Conservation (phyloP, 2,888 invertebrate genomes). For the Lumbricus terrestris region DNA sequence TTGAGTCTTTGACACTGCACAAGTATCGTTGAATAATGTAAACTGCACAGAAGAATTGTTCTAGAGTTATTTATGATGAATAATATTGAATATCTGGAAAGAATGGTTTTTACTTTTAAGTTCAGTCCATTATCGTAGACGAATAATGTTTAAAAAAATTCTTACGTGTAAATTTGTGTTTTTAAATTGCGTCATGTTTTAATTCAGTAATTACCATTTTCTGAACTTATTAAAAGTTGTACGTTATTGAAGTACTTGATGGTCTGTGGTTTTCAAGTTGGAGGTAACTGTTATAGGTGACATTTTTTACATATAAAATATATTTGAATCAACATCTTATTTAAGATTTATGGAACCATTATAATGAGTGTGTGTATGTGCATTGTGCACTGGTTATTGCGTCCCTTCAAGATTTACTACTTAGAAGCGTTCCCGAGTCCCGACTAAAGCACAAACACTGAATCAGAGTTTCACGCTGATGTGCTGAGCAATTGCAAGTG, state of each 20-base stretch:
- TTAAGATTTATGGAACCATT: too few relatives aligned
- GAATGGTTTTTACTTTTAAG: not conserved
- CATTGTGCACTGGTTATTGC: too few relatives aligned
- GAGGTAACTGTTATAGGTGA: too few relatives aligned
- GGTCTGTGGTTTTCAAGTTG: not conserved
- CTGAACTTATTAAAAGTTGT: not conserved
- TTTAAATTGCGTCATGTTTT: not conserved
- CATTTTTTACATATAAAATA: too few relatives aligned
- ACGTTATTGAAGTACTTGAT: not conserved
- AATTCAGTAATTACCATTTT: not conserved
- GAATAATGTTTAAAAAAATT: not conserved
- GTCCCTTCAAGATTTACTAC: too few relatives aligned
- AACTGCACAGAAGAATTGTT: not conserved
- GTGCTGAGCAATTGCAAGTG: too few relatives aligned
- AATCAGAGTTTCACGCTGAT: too few relatives aligned
- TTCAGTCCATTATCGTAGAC: not conserved
- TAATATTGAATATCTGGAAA: not conserved
- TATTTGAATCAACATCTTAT: too few relatives aligned
- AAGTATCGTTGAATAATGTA: too few relatives aligned
- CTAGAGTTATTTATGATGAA: not conserved
- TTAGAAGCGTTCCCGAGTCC: too few relatives aligned
- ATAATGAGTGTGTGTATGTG: too few relatives aligned
- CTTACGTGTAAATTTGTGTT: not conserved
- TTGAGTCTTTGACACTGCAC: not conserved
- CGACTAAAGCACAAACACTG: too few relatives aligned